phyloP scores from a whole-genome alignment of 2,888 invertebrate genomes.

The Noctua janthe region DNA sequence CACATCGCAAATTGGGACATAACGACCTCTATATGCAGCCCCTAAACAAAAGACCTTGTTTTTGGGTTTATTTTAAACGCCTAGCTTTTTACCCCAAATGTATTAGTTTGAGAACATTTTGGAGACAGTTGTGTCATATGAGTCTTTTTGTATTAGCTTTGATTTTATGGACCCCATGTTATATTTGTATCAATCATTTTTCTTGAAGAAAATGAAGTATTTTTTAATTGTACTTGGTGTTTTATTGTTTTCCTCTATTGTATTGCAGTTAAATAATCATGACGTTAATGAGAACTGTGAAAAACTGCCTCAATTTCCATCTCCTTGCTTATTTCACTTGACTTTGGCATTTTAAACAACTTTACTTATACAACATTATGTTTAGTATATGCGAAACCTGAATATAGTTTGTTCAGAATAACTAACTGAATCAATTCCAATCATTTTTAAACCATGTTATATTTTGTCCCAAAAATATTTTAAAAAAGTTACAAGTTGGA shows the following conservation, averaged over 20 bases:
- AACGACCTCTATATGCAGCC: not conserved
- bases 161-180: conserved; percentile 53
- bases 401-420: too few relatives aligned
- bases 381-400: too few relatives aligned
- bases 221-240: not conserved
- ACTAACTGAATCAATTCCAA: too few relatives aligned
- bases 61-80: conserved; percentile 21
- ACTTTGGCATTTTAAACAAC: not conserved
- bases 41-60: conserved; percentile 38
- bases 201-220: conserved; percentile 37
- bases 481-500: too few relatives aligned
- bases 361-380: not conserved
- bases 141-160: conserved; percentile 46
- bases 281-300: not conserved
- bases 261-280: not conserved
- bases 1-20: not conserved
- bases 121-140: conserved; percentile 26
- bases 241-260: conserved; percentile 19
- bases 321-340: not conserved
- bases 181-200: conserved; percentile 35
- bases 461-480: too few relatives aligned
- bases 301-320: not conserved
- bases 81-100: conserved; percentile 52
- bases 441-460: too few relatives aligned
- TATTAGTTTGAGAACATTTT: conserved; percentile 24